A percentile compares a stretch with the other conserved stretches of the same genome.
phyloP scores from a whole-genome alignment of 2,888 invertebrate species.

The Nebria brevicollis region DNA sequence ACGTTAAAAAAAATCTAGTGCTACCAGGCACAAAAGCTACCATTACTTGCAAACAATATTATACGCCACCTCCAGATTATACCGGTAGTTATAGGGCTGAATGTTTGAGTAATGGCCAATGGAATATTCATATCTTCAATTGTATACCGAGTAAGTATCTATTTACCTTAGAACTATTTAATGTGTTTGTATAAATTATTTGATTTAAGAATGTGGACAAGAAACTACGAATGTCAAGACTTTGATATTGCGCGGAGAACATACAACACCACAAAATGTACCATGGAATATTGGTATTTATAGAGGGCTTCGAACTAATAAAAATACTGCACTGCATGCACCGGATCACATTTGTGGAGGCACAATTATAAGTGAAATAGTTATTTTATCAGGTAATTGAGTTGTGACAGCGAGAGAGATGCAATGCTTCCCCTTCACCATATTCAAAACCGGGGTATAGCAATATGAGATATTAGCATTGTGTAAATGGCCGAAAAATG shows the following conservation, averaged over 20 bases:
- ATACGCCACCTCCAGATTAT: not conserved
- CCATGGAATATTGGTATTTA: not conserved
- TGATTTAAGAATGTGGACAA: not conserved
- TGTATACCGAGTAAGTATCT: not conserved
- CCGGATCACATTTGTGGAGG: not conserved
- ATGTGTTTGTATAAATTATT: not conserved
- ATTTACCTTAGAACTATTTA: not conserved
- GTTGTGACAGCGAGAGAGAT: too few relatives aligned
- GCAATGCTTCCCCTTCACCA: too few relatives aligned
- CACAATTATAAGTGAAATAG: not conserved
- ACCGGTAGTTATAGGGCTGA: not conserved
- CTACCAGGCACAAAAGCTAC: not conserved
- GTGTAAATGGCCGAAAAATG: too few relatives aligned
- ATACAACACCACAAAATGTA: not conserved
- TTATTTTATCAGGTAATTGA: not conserved
- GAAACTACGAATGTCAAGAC: not conserved
- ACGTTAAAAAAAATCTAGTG: not conserved
- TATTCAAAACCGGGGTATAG: too few relatives aligned
- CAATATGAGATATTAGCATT: too few relatives aligned
- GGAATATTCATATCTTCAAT: not conserved
- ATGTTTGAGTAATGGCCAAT: not conserved
- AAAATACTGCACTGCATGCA: not conserved
- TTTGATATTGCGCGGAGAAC: not conserved
- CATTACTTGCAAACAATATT: not conserved
- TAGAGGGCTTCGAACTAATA: not conserved